A percentile compares a stretch with the other conserved stretches of the same genome.
Conservation (phyloP, 2,113 vertebrate species). For the Mola mola region DNA sequence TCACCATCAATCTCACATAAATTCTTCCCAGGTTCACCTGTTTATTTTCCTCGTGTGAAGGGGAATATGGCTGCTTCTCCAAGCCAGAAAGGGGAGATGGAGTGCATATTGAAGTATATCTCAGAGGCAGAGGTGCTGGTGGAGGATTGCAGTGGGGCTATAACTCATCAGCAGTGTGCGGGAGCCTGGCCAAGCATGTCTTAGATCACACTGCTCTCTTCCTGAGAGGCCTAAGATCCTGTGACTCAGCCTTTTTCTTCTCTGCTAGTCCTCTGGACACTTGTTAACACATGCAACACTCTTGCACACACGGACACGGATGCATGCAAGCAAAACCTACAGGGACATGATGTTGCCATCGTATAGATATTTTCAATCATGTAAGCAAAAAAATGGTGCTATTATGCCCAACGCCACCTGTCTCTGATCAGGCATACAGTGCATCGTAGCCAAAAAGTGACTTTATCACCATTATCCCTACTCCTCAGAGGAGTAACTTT, state of each 20-base stretch:
- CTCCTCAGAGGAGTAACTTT: conserved; percentile 51
- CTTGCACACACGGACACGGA: conserved; percentile 1
- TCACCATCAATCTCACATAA: conserved; percentile 42
- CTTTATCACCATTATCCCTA: conserved; percentile 62
- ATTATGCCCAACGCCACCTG: not conserved
- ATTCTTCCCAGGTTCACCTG: conserved; percentile 47
- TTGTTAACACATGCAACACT: conserved; percentile 25
- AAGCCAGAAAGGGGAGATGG: conserved; percentile 32
- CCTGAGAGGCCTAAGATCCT: conserved; percentile 70
- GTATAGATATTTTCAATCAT: conserved; percentile 9
- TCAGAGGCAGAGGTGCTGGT: conserved; percentile 48
- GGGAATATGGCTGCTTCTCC: conserved; percentile 35
- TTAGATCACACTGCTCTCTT: conserved; percentile 75
- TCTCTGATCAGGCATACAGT: conserved; percentile 14
- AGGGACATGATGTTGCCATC: not conserved
- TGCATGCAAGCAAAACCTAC: conserved; percentile 17
- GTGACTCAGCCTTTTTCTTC: conserved; percentile 74
- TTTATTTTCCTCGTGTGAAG: conserved; percentile 58
- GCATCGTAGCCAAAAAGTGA: conserved; percentile 58
- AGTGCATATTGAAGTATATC: conserved; percentile 57
- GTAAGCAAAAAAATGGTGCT: not conserved
- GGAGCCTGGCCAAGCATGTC: conserved; percentile 65
- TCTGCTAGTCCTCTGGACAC: conserved; percentile 43
- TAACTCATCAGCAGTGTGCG: conserved; percentile 69
- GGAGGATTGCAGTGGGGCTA: conserved; percentile 41